A percentile compares a stretch with the other conserved stretches of the same genome.
These are phyloP conservation scores for Mylabris phalerata DNA, from an alignment of 1,140 invertebrate species.

Conservation along the genomic window DNA sequence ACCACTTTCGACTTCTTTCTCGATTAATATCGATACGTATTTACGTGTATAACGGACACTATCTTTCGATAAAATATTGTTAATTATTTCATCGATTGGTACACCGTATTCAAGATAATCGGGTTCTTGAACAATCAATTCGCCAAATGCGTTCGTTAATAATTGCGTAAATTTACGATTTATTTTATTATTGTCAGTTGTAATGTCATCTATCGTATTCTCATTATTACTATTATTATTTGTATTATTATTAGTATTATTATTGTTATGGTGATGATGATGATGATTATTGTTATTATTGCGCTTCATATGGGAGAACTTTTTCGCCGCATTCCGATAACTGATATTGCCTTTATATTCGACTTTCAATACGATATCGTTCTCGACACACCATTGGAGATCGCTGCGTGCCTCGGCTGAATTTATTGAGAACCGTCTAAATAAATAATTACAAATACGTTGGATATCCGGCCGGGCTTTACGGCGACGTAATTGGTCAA, in stretches of 20 bases:
- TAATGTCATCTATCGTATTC: background rate
- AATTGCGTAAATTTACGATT: conserved; percentile 43
- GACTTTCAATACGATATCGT: conserved; percentile 71
- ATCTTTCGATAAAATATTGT: conserved; percentile 55
- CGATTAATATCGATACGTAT: conserved; percentile 56
- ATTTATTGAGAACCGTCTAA: conserved; percentile 64
- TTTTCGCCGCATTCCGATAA: conserved; percentile 75
- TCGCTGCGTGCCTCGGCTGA: conserved; percentile 64
- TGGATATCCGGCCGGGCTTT: conserved; percentile 78
- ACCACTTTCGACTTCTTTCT: conserved; percentile 58
- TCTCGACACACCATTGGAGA: conserved; percentile 66
- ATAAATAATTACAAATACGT: conserved; percentile 73
- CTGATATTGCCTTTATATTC: conserved; percentile 81
- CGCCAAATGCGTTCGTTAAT: conserved; percentile 59
- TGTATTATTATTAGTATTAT: conserved; percentile 38
- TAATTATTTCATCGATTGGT: conserved; percentile 55
- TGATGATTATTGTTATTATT: conserved; percentile 42
- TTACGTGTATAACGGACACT: conserved; percentile 56
- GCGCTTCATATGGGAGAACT: conserved; percentile 47
- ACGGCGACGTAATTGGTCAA: conserved; percentile 71
- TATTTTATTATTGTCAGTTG: conserved; percentile 23
- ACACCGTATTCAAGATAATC: conserved; percentile 65
- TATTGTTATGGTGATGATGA: background rate
- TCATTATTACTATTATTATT: background rate
- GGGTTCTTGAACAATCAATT: conserved; percentile 61